phyloP scores from a whole-genome alignment of 1,140 invertebrate species.

The Platorchestia sp. region DNA sequence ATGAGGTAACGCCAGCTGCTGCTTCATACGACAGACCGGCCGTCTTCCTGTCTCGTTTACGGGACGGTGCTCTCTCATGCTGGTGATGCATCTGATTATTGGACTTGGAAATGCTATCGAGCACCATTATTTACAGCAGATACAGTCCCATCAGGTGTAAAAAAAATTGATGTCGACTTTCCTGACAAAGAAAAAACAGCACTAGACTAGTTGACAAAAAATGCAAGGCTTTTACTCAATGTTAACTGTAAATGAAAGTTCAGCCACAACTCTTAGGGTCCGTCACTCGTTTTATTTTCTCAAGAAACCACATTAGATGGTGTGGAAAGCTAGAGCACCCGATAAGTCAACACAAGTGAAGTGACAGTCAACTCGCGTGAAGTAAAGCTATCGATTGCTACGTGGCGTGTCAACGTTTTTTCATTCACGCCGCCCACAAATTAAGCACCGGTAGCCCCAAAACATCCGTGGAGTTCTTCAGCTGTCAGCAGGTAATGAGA shows the following conservation, averaged over 20 bases:
- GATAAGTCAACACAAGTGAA: not conserved
- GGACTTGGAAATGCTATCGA: not conserved
- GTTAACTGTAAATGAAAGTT: not conserved
- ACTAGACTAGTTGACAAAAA: not conserved
- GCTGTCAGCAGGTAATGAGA: slow-evolving; percentile 49
- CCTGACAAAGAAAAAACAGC: not conserved
- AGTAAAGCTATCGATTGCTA: slow-evolving; percentile 35
- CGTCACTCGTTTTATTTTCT: not conserved
- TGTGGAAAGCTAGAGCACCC: not conserved
- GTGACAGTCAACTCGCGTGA: not conserved
- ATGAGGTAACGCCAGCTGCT: slow-evolving; percentile 44
- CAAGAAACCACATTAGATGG: not conserved
- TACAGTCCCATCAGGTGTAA: not conserved
- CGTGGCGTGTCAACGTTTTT: slow-evolving; percentile 34
- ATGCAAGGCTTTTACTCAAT: not conserved
- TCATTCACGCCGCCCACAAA: slow-evolving; percentile 41
- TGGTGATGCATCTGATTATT: slow-evolving; percentile 1
- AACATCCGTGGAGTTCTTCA: slow-evolving; percentile 38
- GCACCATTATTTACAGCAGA: not conserved
- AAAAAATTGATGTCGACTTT: not conserved
- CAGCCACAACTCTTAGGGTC: not conserved
- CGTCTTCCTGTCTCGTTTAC: slow-evolving; percentile 57
- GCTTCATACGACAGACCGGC: slow-evolving; percentile 52
- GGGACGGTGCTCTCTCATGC: slow-evolving; percentile 39
- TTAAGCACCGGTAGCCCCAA: not conserved